phyloP scores from a whole-genome alignment of 2,888 invertebrate species.

The Perizoma flavofasciatum region DNA sequence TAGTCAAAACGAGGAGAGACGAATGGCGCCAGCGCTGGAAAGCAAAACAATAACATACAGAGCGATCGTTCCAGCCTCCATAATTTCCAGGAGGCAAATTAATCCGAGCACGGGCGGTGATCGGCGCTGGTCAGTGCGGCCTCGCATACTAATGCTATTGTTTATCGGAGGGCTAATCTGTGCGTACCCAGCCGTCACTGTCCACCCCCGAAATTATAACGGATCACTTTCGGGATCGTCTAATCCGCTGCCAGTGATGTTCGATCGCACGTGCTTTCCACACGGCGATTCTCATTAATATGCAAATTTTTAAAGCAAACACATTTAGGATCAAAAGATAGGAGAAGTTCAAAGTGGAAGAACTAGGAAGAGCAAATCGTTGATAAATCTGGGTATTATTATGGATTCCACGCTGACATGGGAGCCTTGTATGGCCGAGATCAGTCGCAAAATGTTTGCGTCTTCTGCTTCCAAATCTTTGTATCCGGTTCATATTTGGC shows the following conservation, averaged over 20 bases:
- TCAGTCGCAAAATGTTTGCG: too few relatives aligned
- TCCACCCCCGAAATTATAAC: constrained; percentile 80
- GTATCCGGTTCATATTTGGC: too few relatives aligned
- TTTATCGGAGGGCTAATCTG: constrained; percentile 84
- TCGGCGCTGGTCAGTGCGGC: constrained; percentile 80
- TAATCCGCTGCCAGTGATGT: constrained; percentile 67
- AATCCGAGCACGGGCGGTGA: constrained; percentile 80
- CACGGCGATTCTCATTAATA: constrained; percentile 35
- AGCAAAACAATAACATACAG: constrained; percentile 72
- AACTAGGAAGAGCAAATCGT: background rate
- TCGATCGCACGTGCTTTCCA: constrained; percentile 49
- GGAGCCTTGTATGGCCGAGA: too few relatives aligned
- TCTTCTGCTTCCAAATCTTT: too few relatives aligned
- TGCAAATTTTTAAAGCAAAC: constrained; percentile 41
- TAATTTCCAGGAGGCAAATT: constrained; percentile 82
- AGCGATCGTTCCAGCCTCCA: constrained; percentile 68
- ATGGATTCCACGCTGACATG: too few relatives aligned
- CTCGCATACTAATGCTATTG: constrained; percentile 84
- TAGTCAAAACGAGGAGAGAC: constrained; percentile 32
- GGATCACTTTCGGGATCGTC: constrained; percentile 77
- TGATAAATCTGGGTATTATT: background rate
- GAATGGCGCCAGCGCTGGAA: constrained; percentile 54
- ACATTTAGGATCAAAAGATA: constrained; percentile 31
- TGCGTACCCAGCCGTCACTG: constrained; percentile 81
- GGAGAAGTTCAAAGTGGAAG: constrained; percentile 6